Conservation (phyloP, 2,888 invertebrate species). For the Temnothorax unifasciatus region DNA sequence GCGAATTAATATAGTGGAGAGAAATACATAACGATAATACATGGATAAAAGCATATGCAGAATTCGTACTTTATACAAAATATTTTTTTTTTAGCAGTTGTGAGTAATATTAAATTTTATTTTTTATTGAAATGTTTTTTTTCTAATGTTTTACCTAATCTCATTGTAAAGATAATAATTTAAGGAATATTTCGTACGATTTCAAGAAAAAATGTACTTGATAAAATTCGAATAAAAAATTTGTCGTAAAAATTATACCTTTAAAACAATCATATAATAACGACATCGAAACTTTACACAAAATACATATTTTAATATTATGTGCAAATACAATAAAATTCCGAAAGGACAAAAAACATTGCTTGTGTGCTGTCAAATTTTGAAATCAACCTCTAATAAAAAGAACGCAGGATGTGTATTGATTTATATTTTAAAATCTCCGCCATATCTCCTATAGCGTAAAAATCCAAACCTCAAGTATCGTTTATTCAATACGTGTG, state of each 20-base stretch:
- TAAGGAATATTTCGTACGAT: background rate
- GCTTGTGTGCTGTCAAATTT: background rate
- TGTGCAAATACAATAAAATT: background rate
- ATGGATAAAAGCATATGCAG: background rate
- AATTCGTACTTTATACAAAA: background rate
- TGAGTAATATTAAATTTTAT: background rate
- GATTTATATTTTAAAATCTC: background rate
- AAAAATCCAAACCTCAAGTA: background rate
- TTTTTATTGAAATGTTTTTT: background rate
- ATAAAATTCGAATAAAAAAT: background rate
- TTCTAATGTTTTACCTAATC: background rate
- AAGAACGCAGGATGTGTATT: background rate
- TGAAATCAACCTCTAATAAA: background rate
- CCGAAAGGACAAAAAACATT: background rate
- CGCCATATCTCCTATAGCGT: background rate
- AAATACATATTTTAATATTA: background rate
- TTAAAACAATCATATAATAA: background rate
- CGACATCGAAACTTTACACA: background rate
- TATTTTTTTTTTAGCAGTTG: background rate
- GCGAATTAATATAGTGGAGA: background rate
- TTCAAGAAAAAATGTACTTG: too few species aligned
- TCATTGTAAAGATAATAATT: background rate
- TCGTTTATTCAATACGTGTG: background rate
- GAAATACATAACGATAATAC: background rate
- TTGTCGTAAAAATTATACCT: background rate